Evolutionary conservation across 2,113 vertebrate genomes (phyloP), one percentile per base, ranked within the genome.

Genomic region (Collichthys lucidus): DNA sequence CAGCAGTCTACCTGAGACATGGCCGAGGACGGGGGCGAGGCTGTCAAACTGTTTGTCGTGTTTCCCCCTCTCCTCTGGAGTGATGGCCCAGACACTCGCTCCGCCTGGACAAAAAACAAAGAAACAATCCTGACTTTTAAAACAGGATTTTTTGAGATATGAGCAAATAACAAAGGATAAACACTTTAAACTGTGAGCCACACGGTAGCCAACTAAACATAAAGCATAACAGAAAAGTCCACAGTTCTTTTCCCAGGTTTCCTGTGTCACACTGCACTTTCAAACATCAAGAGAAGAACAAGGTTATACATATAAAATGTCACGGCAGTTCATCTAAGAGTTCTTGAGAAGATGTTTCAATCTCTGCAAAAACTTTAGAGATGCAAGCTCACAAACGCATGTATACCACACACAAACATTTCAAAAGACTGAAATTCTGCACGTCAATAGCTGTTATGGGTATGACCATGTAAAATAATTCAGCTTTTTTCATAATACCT

Each of bases 11-110:
- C 98, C 98, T 94, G 97, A 98, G 86, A 99, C 96, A 74, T 95
- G 96, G 82, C 98, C 97, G 53, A 97, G 95, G 2, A 94, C 83
- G 17, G 97, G 97, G 73, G 95, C 93, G 59, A 99, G 96, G 82
- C 92, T 95, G 86, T 98, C 96, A 84, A 99, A 99, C 93, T 99
- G 98, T 87, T 97, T 98, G 92, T 99, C 97, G 47, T 99, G 97
- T 90, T 99, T 99, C 59, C 89, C 94, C 77, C 97, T 95, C 92
- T 99, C 98, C 93, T 99, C 98, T 0, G 95, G 96, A 74, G 97
- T 97, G 89, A 99, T 96, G 77, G 96, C 96, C 98, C 98, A 99
- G 92, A 97, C 93, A 70, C 94, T 97, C 87, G 96, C 96, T 50
- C 96, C 96, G 82, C 97, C 97, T 99, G 85, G 11, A 83, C 16